phyloP scores from a whole-genome alignment of 2,888 invertebrate genomes.

The Stegophylla sp. region DNA sequence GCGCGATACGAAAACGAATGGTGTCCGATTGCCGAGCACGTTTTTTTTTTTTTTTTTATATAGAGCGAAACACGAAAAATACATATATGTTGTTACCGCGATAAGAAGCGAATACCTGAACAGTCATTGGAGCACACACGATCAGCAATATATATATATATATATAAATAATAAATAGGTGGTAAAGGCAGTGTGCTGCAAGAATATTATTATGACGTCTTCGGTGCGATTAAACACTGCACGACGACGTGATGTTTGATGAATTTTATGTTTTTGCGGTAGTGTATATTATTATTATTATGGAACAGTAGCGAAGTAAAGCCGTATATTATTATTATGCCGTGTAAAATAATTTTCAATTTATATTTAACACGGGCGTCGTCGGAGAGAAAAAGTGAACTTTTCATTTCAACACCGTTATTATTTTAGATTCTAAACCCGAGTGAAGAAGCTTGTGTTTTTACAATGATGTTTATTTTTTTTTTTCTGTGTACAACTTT shows the following conservation, averaged over 20 bases:
- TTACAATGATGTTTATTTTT: too few species aligned
- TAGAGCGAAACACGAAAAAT: background rate
- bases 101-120: slow-evolving; percentile 47
- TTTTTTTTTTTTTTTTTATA: too few species aligned
- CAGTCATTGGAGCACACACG: slow-evolving; percentile 28
- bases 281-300: background rate
- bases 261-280: slow-evolving; percentile 4
- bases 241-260: slow-evolving; percentile 37
- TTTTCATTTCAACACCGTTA: too few species aligned
- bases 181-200: background rate
- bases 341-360: too few species aligned
- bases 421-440: too few species aligned
- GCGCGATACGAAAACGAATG: slow-evolving; percentile 27
- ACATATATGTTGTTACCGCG: slow-evolving; percentile 26
- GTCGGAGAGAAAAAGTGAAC: too few species aligned
- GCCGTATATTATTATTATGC: too few species aligned
- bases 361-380: too few species aligned
- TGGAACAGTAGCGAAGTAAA: too few species aligned
- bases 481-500: too few species aligned
- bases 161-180: background rate
- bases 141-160: background rate
- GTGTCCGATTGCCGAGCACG: background rate
- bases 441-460: too few species aligned
- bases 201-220: slow-evolving; percentile 55
- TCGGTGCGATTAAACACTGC: slow-evolving; percentile 22